Conservation (phyloP, 2,113 vertebrate species). For the Catharus minimus region DNA sequence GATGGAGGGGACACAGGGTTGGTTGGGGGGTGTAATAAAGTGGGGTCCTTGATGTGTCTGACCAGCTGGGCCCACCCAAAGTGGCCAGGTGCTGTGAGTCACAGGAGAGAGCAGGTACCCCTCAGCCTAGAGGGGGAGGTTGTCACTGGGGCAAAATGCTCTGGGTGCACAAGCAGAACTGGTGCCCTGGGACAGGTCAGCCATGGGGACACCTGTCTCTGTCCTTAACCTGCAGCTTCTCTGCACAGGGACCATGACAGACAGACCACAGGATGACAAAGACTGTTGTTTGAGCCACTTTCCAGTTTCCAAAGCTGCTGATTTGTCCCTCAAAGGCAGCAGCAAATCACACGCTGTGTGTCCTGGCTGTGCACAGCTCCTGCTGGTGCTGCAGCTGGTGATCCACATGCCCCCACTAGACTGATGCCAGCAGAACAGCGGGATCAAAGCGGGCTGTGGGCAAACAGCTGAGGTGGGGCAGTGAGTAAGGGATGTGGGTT, state of each 20-base stretch:
- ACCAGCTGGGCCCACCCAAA: background rate
- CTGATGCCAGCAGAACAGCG: accelerated
- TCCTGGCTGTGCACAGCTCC: background rate
- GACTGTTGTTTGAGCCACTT: background rate
- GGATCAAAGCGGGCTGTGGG: background rate
- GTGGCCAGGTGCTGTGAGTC: background rate
- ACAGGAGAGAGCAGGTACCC: background rate
- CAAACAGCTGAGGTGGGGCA: conserved; percentile 1
- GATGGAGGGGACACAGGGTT: background rate
- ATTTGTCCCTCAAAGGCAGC: background rate
- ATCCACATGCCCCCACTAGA: accelerated
- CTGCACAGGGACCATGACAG: background rate
- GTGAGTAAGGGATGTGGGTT: conserved; percentile 4
- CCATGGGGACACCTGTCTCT: background rate
- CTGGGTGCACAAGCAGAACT: background rate
- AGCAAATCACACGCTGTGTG: accelerated
- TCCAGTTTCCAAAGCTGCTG: background rate
- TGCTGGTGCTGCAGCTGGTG: background rate
- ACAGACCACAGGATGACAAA: background rate
- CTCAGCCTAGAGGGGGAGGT: background rate
- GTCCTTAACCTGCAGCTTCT: background rate
- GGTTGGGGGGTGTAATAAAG: background rate
- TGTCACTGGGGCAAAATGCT: background rate
- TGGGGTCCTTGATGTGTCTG: background rate
- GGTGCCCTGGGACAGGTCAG: background rate